Conservation (phyloP, 2,797 vertebrate genomes). For the Capromys pilorides region DNA sequence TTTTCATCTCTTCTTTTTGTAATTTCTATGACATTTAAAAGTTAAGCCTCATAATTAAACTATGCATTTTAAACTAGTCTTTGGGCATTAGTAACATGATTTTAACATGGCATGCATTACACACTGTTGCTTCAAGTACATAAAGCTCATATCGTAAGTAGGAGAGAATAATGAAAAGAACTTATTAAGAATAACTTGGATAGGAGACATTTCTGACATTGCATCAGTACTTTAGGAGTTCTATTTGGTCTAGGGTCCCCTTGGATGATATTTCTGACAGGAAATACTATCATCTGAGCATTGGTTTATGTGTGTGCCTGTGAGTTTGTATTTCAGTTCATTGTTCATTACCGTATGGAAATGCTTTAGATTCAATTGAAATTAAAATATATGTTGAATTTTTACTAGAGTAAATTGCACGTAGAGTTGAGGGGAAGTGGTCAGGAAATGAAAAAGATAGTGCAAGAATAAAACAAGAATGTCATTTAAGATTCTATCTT, state of each 20-base stretch:
- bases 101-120: slow-evolving; percentile 46
- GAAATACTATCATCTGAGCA: neutral
- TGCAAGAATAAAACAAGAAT: neutral
- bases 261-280: slow-evolving; percentile 24
- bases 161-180: neutral
- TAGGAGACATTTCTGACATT: slow-evolving; percentile 27
- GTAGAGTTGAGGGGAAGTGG: neutral
- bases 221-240: neutral
- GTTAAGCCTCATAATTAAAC: slow-evolving; percentile 41
- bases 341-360: neutral
- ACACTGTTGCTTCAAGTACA: slow-evolving; percentile 32
- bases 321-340: slow-evolving; percentile 37
- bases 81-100: slow-evolving; percentile 36
- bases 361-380: slow-evolving; percentile 44
- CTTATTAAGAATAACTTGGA: slow-evolving; percentile 38
- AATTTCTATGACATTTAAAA: slow-evolving; percentile 48
- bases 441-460: neutral
- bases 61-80: slow-evolving; percentile 44
- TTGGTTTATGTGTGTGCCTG: neutral
- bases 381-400: slow-evolving; percentile 42
- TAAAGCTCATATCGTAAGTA: slow-evolving; percentile 32
- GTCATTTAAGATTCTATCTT: slow-evolving; percentile 23
- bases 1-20: slow-evolving; percentile 31
- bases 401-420: neutral
- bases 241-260: neutral